Evolutionary conservation across 2,888 invertebrate species (phyloP).

Genomic region (Hydriomena furcata): DNA sequence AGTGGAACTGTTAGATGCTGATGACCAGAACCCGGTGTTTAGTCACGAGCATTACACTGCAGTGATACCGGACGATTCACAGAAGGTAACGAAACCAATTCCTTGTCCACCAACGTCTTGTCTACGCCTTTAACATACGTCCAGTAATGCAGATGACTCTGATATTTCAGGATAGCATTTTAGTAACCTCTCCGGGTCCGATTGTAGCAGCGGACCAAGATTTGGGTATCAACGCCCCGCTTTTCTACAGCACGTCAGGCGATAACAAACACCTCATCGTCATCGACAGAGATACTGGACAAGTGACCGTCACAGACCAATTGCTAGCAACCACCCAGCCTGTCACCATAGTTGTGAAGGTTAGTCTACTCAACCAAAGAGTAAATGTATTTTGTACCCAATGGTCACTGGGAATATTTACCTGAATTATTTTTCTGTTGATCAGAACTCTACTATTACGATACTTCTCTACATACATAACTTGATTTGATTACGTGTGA

Average conservation of each 20-base stretch:
- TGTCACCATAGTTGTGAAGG: slow-evolving; percentile 91
- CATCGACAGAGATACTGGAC: slow-evolving; percentile 86
- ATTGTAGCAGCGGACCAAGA: slow-evolving; percentile 93
- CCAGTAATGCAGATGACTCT: no score
- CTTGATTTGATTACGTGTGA: background rate
- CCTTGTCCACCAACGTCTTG: background rate
- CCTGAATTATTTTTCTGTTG: no score
- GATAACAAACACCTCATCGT: slow-evolving; percentile 84
- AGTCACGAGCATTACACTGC: slow-evolving; percentile 89
- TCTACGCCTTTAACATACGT: no score
- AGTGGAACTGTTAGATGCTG: slow-evolving; percentile 92
- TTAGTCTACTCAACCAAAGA: slow-evolving; percentile 48
- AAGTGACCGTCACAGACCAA: slow-evolving; percentile 82
- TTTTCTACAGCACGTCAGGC: slow-evolving; percentile 87
- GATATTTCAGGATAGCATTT: slow-evolving; percentile 79
- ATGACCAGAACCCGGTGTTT: slow-evolving; percentile 95
- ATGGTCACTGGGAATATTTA: no score
- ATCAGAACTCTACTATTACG: no score
- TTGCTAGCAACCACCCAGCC: slow-evolving; percentile 84
- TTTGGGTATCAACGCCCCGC: slow-evolving; percentile 88
- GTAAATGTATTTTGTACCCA: no score
- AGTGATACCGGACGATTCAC: slow-evolving; percentile 85
- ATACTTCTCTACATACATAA: no score
- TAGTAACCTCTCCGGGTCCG: slow-evolving; percentile 88
- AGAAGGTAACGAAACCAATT: slow-evolving; percentile 60